Conservation (phyloP, 1,140 invertebrate species). For the Ladona fulva region DNA sequence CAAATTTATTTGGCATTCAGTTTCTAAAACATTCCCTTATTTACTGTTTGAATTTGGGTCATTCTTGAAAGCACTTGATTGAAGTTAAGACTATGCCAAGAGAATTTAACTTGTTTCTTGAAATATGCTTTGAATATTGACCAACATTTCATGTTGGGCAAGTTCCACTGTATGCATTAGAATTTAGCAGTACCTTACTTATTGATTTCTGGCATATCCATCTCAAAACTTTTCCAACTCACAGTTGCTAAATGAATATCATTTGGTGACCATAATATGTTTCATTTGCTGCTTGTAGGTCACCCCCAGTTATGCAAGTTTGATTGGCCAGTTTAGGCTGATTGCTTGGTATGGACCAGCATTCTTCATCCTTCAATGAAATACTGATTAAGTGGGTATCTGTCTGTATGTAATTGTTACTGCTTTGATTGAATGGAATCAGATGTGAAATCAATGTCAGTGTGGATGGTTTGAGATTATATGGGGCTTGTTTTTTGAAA, state of each 20-base stretch:
- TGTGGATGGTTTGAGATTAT: too few species aligned
- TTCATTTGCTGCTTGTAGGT: background rate
- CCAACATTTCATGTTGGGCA: background rate
- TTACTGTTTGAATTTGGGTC: too few species aligned
- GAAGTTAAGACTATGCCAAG: too few species aligned
- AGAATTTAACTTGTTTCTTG: too few species aligned
- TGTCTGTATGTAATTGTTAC: too few species aligned
- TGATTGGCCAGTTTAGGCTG: background rate
- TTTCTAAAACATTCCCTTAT: too few species aligned
- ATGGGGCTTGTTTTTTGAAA: too few species aligned
- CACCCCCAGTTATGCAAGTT: background rate
- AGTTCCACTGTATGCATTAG: background rate
- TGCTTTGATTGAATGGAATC: too few species aligned
- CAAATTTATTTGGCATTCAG: too few species aligned
- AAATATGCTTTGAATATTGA: background rate
- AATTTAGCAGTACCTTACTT: background rate
- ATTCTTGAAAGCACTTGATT: too few species aligned
- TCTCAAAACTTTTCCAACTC: background rate
- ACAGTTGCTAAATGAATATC: background rate
- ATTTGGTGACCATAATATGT: background rate
- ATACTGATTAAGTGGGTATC: too few species aligned
- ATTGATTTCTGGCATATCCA: background rate
- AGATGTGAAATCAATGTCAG: too few species aligned
- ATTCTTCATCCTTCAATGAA: background rate
- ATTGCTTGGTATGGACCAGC: background rate